phyloP scores from a whole-genome alignment of 2,797 vertebrate genomes.

The Denticeps clupeoides region DNA sequence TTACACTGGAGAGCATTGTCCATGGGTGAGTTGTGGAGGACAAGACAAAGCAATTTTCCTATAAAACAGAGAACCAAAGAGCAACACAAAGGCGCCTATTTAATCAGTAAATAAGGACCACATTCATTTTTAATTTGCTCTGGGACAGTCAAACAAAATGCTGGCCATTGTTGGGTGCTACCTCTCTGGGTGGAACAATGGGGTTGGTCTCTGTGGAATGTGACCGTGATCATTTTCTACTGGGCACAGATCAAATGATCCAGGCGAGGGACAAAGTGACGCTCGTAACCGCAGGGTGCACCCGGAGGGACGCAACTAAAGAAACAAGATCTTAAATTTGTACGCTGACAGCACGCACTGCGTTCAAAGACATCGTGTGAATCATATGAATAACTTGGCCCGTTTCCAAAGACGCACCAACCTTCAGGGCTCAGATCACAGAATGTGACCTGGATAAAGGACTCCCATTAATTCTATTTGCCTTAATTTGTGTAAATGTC shows the following conservation, averaged over 20 bases:
- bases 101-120: neutral
- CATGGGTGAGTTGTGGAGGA: too few relatives aligned
- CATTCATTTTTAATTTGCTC: slow-evolving; percentile 27
- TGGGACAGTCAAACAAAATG: slow-evolving; percentile 20
- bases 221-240: slow-evolving; percentile 4
- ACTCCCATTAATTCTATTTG: neutral
- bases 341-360: neutral
- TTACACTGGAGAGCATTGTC: too few relatives aligned
- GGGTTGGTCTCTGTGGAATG: slow-evolving; percentile 3
- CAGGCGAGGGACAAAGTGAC: slow-evolving; percentile 1
- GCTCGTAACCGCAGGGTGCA: neutral
- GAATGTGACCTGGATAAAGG: neutral
- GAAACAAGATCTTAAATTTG: neutral
- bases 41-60: neutral
- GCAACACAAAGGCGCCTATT: neutral
- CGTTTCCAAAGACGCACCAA: neutral
- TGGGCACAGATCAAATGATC: neutral
- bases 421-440: neutral
- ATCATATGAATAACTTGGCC: neutral
- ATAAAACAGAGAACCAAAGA: neutral
- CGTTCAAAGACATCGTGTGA: neutral
- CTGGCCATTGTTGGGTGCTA: slow-evolving; percentile 19
- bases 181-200: slow-evolving; percentile 11
- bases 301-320: neutral
- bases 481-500: neutral